Base-by-base conservation (phyloP, 2,888 invertebrate species). In the Glyphotaelius pellucidus region DNA sequence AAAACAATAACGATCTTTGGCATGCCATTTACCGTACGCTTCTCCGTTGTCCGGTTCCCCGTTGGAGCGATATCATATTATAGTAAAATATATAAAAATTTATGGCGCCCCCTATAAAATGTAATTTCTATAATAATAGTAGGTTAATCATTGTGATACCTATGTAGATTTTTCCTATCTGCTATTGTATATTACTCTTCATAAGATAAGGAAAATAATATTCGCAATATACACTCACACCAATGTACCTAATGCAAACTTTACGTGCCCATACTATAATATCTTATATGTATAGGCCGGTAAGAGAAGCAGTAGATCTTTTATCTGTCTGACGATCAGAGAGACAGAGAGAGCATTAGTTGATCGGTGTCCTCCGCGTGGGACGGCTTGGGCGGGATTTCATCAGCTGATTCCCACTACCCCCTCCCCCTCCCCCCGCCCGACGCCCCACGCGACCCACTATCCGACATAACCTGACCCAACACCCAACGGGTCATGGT, bases 321-420 rank as follows among this genome's bases (percentile, higher is more conserved):
- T 87, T 89, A 89, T 89, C 88, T 79, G 35, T 79, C 35, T 79
- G 25, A 19, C 80, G 32, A 31, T 31, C 12, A n/a, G 90, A 38
- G 81, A 2, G 90, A 90, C 9, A 47, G 90, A 90, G 90, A 90
- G 1, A 67, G 52, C 35, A 84, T 11, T 31, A 14, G 47, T 67
- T 52, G 12, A 9, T 67, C 15, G 35, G 47, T 67, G 38, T 5
- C 84, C 35, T 35, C 31, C 84, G 30, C 67, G n/a, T 11, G 84
- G 52, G 90, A 80, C 84, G 35, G 35, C 32, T 47, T 90, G 90
- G 90, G 90, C 90, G 90, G 90, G 84, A 83, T 47, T 35, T 79
- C 52, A 84, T 84, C 90, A 90, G 90, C 90, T 90, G 90, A 25
- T 67, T 67, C 31, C 84, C 84, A 52, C 90, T 35, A n/a, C 84